Base-by-base conservation (phyloP, 2,888 invertebrate genomes). In the Drosophila anomelani region DNA sequence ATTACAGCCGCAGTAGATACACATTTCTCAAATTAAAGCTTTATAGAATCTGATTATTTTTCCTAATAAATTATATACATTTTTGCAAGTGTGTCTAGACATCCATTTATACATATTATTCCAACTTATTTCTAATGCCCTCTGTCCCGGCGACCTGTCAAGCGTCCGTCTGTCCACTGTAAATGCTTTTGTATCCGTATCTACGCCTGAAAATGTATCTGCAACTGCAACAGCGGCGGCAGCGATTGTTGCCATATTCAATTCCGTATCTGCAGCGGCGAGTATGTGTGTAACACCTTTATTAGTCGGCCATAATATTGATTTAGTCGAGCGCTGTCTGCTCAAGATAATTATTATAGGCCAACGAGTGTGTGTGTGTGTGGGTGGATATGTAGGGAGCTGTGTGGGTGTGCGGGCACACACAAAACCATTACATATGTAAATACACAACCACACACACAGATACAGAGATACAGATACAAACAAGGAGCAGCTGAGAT, bases 261-360 rank as follows among this genome's bases (percentile, higher is more conserved):
- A 55, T 51, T 60, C 76, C 47, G 57, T 71, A 72, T 49, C 43
- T 44, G 41, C 32, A 41, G 29, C 38, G 29, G 53, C 23, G 32
- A 46, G 47, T 55, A 61, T 72, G 74, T 47, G 62, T 76, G 67
- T 77, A 76, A 79, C 85, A 77, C 77, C 77, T 77, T 68, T 77
- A 77, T 77, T 77, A 74, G 69, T 74, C 74, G 54, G 74, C 69
- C 77, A 81, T 81, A 89, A 84, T 85, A 85, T 85, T 85, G 85
- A 89, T 85, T 85, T 89, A 85, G 81, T 76, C 81, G 89, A 81
- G 86, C 79, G 73, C 56, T 59, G 63, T 67, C 77, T 77, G 81
- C 77, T 74, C 67, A 77, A 70, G 75, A 75, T 60, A 68, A 53
- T 54, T 68, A 62, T 62, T 56, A 47, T 53, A 70, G 60, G 43